Evolutionary conservation across 2,888 invertebrate species (phyloP), one percentile per base, ranked within the genome.

Genomic region (Pyralis farinalis): DNA sequence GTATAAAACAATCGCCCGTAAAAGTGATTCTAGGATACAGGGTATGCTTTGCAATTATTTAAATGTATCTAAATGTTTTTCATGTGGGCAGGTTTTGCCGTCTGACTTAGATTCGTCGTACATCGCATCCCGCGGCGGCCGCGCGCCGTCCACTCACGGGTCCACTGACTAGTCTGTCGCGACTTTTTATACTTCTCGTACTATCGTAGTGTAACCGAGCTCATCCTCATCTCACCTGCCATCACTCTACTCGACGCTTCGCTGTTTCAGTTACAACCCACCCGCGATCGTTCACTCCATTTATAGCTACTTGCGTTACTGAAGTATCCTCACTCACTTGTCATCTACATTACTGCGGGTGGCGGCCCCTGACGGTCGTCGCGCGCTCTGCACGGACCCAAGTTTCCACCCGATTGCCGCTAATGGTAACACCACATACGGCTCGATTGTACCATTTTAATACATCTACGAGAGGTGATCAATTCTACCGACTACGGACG

Each of bases 11-110:
- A 89, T 87, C 84, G 90, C 91, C 91, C 91, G 90, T 91, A 90
- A 91, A 90, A 91, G 93, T 93, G 93, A 93, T 93, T 93, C 91
- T 94, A 95, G 95, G 95, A 95, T 95, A 95, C 95, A 95, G 95
- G 95, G 95, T 95, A 95, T 94, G 94, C 94, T 94, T 95, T 94
- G 94, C 94, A 94, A 94, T 94, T 95, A 94, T 94, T 94, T 94
- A 92, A 91, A 92, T 91, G 91, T 92, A 78, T 87, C 86, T 85
- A 91, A 91, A 90, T 82, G 81, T 89, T 88, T 81, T 79, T 83
- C 82, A 80, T 73, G 76, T 81, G 76, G 85, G 82, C 87, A 83
- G 76, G 60, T 71, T 58, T 73, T 69, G 79, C 79, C 82, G 61
- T 70, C 72, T 59, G 70, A 68, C 60, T 63, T 67, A 59, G 71